Percentiles rank a stretch among this genome's conserved stretches.
Conservation (phyloP, 2,797 vertebrate genomes). For the Coilia nasus region DNA sequence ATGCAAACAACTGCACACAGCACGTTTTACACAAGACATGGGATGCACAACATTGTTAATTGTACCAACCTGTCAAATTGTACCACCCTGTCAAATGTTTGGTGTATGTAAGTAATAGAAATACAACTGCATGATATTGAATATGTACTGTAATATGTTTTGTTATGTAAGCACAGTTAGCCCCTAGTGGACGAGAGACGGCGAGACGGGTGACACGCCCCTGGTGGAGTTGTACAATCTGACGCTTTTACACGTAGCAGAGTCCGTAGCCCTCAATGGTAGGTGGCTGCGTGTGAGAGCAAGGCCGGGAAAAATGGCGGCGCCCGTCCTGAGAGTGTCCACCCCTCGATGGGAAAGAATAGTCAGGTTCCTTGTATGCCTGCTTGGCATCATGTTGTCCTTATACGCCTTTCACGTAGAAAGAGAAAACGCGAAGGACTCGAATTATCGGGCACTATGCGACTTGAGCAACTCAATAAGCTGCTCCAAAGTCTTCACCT, state of each 20-base stretch:
- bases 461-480: constrained; percentile 92
- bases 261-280: constrained; percentile 61
- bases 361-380: constrained; percentile 90
- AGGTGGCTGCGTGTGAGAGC: constrained; percentile 74
- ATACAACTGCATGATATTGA: neutral
- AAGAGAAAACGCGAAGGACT: constrained; percentile 85
- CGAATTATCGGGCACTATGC: constrained; percentile 85
- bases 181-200: constrained; percentile 7
- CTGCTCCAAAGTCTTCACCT: constrained; percentile 95
- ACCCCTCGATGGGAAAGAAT: constrained; percentile 97
- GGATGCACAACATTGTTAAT: too few species aligned
- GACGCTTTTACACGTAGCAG: constrained; percentile 56
- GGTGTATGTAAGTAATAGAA: neutral
- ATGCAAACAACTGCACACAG: too few species aligned
- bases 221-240: constrained; percentile 54
- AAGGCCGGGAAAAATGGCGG: constrained; percentile 91
- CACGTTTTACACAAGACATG: too few species aligned
- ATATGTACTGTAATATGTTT: neutral
- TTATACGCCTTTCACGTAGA: constrained; percentile 95
- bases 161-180: constrained; percentile 12
- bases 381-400: constrained; percentile 87
- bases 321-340: constrained; percentile 98
- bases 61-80: too few species aligned
- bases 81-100: too few species aligned
- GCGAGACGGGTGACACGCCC: constrained; percentile 62